Evolutionary conservation across 2,797 vertebrate genomes (phyloP), one percentile per base, ranked within the genome.

Genomic region (Atherinosoma microstoma): DNA sequence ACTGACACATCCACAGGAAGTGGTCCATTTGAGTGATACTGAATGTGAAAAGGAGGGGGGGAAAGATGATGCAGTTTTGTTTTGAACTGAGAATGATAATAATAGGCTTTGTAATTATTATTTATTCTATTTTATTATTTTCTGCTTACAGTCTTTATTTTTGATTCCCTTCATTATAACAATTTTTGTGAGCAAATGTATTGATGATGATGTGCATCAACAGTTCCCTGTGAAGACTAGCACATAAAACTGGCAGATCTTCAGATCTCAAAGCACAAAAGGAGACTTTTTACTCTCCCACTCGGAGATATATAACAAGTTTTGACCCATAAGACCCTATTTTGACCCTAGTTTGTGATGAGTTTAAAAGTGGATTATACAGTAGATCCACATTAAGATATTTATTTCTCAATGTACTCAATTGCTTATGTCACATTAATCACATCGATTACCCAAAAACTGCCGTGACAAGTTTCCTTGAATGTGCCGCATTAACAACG

Each of bases 1-100:
- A 45, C 47, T 77, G 75, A 86, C 36, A 22, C 75, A 70, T 89
- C 73, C 69, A 49, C 85, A 85, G 89, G 87, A 91, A 89, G 70
- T 70, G 59, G 61, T 62, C 36, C 45, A 9, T 74, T 74, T 71
- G 64, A 74, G 60, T 66, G 36, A 69, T 65, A 67, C 56, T 70
- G 62, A 81, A 62, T 18, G 42, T 75, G 66, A 88, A 82, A 58
- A 58, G 24, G 71, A 74, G 34, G 8, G 67, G 67, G 68, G 64
- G 79, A 75, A 78, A 75, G 70, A 89, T 78, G 71, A 87, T 64
- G 64, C 81, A 72, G 66, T 84, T 87, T 85, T 82, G 78, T 77
- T 88, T 84, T 68, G 36, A 66, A 72, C 80, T 80, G 80, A 79
- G 90, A 87, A 72, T 67, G 83, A 74, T 61, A 75, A 79, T 47